Evolutionary conservation across 1,140 invertebrate genomes (phyloP).

Genomic region (Campoletis sonorensis): DNA sequence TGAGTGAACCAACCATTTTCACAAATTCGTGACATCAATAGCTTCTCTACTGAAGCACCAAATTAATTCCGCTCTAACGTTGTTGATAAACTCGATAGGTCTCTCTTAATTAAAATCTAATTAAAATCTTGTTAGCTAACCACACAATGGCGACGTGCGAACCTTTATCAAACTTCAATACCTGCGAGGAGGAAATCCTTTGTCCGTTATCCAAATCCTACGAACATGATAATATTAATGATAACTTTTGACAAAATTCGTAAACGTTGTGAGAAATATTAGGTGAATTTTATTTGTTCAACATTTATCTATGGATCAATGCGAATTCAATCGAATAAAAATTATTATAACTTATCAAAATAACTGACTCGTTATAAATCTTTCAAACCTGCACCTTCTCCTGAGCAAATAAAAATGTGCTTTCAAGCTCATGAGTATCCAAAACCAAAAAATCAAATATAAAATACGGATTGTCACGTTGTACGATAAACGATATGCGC

Average conservation of each 20-base stretch:
- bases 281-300: no score
- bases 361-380: no score
- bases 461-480: neutral
- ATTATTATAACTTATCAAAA: no score
- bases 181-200: neutral
- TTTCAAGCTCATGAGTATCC: no score
- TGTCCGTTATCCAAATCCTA: neutral
- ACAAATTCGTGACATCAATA: slow-evolving; percentile 1
- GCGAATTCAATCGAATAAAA: no score
- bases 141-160: neutral
- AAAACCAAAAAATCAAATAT: neutral
- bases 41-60: neutral
- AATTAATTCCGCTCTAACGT: neutral
- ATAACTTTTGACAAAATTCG: neutral
- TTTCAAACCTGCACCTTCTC: no score
- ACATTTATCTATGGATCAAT: no score
- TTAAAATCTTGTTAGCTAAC: neutral
- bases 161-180: neutral
- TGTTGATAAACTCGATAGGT: slow-evolving; percentile 8
- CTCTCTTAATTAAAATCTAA: neutral
- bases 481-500: slow-evolving; percentile 15
- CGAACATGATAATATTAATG: neutral
- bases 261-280: no score
- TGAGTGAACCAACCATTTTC: neutral
- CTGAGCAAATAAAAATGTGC: no score